Evolutionary conservation across 2,113 vertebrate species (phyloP), one percentile per base, ranked within the genome.

Genomic region (Sminthopsis crassicaudata): DNA sequence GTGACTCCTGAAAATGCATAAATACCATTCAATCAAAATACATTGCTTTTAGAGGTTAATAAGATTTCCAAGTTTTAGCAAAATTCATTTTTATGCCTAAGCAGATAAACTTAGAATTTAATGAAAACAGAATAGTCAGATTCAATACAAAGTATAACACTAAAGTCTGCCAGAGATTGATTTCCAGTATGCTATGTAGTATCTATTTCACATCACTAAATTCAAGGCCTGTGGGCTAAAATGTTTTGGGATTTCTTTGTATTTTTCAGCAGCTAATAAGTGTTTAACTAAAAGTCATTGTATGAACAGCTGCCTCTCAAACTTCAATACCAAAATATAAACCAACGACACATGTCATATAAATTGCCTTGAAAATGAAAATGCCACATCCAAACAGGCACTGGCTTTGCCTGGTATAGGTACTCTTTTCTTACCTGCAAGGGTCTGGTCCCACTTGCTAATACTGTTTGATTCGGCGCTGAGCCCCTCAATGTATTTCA

Each of bases 381-480:
- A 84, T 42, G 67, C n/a, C 67, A 22, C 42, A 42, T 42, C 67
- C n/a, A 23, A 42, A 36, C 67, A 22, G 7, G 36, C 27, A 24
- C 55, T 91, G 42, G 36, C 89, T 88, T 90, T 88, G 6, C 2
- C n/a, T 94, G 88, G 30, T 89, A 50, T 46, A 88, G 53, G 53
- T 96, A 95, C 90, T 91, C 93, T 98, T 76, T 99, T 99, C 98
- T 99, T 97, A 99, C 99, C 99, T 99, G 99, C 99, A 42, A 99
- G 99, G 0, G 99, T 99, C 97, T 99, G 99, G 98, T 99, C 99
- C 99, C 99, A 99, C 97, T 99, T 99, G 99, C 99, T 99, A 96
- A 99, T 99, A 10, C 99, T 99, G 84, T 98, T 98, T 2, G 99
- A 99, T 84, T 99, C 99, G 8, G 99, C 99, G 91, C 98, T 99